A percentile compares a stretch with the other conserved stretches of the same genome.
Evolutionary conservation across 2,113 vertebrate genomes (phyloP).

Genomic region (Psammodynastes pulverulentus): DNA sequence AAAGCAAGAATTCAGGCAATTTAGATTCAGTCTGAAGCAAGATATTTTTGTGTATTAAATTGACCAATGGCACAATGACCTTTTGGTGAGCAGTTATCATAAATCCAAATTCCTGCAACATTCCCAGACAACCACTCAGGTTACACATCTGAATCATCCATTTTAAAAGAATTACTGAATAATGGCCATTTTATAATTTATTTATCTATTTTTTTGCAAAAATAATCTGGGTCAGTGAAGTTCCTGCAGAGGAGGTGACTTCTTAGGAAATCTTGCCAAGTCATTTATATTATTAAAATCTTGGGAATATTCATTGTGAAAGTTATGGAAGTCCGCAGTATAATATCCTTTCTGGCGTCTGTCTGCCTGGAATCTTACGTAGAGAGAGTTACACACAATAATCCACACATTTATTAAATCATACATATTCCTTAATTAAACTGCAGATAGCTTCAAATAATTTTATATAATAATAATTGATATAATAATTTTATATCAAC

Average conservation of each 20-base stretch:
- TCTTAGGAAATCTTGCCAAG: neutral
- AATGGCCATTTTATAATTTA: neutral
- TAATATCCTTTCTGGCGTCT: neutral
- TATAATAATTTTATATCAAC: neutral
- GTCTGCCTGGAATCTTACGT: neutral
- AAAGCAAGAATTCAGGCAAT: neutral
- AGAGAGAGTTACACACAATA: neutral
- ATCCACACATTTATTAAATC: neutral
- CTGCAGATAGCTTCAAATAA: neutral
- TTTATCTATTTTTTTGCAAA: constrained; percentile 10
- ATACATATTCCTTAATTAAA: neutral
- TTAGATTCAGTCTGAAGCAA: neutral
- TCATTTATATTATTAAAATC: neutral
- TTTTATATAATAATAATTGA: too few relatives aligned
- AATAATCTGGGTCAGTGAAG: neutral
- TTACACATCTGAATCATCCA: constrained; percentile 34
- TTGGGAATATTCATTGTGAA: neutral
- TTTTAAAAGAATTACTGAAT: constrained; percentile 8
- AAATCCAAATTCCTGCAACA: constrained; percentile 26
- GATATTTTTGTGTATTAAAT: constrained; percentile 23
- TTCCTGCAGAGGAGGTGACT: neutral
- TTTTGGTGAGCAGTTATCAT: neutral
- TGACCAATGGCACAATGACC: neutral
- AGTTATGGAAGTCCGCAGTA: neutral
- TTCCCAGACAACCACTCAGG: constrained; percentile 23